phyloP scores from a whole-genome alignment of 2,113 vertebrate genomes.

The Laticauda colubrina region DNA sequence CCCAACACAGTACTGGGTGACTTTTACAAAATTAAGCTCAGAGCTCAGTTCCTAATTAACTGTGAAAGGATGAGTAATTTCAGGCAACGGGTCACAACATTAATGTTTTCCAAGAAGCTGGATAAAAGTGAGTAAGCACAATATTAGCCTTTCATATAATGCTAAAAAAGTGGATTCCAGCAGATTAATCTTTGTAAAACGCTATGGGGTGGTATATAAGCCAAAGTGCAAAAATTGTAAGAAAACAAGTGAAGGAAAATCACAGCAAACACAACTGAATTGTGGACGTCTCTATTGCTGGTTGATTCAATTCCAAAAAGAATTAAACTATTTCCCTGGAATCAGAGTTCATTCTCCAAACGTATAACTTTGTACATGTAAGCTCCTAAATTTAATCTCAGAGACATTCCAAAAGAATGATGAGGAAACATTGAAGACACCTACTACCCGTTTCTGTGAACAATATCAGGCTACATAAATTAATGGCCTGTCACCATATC shows the following conservation, averaged over 20 bases:
- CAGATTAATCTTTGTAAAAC: not conserved
- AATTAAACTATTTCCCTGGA: not conserved
- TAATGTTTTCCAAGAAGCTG: conserved; percentile 64
- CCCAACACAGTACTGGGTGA: conserved; percentile 76
- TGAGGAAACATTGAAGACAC: not conserved
- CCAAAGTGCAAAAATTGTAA: not conserved
- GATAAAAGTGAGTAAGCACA: not conserved
- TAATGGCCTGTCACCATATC: not conserved
- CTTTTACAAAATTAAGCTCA: conserved; percentile 79
- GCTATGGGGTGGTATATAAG: not conserved
- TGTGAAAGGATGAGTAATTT: conserved; percentile 76
- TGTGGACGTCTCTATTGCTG: not conserved
- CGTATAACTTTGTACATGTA: not conserved
- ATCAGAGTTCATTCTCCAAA: not conserved
- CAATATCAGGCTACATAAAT: not conserved
- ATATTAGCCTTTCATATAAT: not conserved
- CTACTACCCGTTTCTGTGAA: not conserved
- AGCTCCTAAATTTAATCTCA: not conserved
- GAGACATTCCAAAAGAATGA: not conserved
- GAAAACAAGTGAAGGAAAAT: not conserved
- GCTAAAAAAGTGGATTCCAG: not conserved
- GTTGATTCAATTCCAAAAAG: not conserved
- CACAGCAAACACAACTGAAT: not conserved
- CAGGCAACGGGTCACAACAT: conserved; percentile 64
- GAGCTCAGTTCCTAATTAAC: conserved; percentile 85